Conservation (phyloP, 2,113 vertebrate genomes). For the Desmodus rotundus region DNA sequence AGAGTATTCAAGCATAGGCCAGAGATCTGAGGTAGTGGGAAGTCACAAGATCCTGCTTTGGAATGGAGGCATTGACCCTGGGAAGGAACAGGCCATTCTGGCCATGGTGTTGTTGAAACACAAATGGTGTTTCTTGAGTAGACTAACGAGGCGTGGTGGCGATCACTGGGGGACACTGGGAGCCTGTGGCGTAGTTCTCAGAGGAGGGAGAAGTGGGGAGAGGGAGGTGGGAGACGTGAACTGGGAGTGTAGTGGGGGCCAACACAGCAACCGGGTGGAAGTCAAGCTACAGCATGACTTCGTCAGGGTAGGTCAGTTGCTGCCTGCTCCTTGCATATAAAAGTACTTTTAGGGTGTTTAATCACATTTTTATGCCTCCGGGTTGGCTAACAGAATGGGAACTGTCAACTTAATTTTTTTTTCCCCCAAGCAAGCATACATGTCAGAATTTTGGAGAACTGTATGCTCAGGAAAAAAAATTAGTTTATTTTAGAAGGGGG, state of each 20-base stretch:
- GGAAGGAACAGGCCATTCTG: neutral
- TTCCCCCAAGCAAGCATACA: constrained; percentile 59
- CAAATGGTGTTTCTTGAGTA: neutral
- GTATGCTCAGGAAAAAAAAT: constrained; percentile 31
- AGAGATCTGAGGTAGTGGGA: neutral
- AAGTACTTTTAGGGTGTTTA: constrained; percentile 37
- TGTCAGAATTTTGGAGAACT: constrained; percentile 39
- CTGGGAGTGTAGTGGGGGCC: neutral
- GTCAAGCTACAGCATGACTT: neutral
- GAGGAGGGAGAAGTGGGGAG: neutral
- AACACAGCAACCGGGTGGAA: neutral
- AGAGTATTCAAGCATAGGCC: neutral
- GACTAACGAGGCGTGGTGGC: rapidly evolving
- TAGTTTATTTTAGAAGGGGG: neutral
- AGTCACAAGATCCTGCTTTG: neutral
- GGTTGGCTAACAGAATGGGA: constrained; percentile 53
- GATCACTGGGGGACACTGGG: neutral
- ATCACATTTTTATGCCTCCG: constrained; percentile 32
- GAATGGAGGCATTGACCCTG: neutral
- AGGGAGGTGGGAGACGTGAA: neutral
- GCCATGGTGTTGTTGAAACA: neutral
- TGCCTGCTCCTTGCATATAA: neutral
- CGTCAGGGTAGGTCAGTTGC: neutral
- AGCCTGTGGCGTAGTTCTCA: neutral
- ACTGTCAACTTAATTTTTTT: constrained; percentile 46